Evolutionary conservation across 2,797 vertebrate genomes (phyloP).

Genomic region (Cossypha caffra): DNA sequence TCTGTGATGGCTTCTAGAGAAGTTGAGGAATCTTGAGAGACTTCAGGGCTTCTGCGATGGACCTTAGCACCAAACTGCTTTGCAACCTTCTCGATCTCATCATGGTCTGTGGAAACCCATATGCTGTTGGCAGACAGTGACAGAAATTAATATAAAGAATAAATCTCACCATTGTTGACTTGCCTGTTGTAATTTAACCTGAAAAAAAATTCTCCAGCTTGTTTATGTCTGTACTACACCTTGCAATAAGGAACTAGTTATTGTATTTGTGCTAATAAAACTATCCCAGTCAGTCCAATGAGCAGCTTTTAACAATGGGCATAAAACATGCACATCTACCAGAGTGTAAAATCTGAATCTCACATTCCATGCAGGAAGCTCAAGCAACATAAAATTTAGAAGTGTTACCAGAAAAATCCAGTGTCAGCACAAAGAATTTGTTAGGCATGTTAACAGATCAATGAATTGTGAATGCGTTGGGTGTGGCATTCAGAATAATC

Average conservation of each 20-base stretch:
- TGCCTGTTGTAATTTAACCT: not conserved
- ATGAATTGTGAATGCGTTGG: not conserved
- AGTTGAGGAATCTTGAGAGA: slow-evolving; percentile 87
- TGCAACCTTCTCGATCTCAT: slow-evolving; percentile 88
- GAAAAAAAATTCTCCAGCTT: not conserved
- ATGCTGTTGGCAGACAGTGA: slow-evolving; percentile 75
- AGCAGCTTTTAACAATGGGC: not conserved
- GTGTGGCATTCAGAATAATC: not conserved
- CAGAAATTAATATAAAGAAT: not conserved
- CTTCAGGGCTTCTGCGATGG: slow-evolving; percentile 85
- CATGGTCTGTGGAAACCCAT: slow-evolving; percentile 96
- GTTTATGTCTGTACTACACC: not conserved
- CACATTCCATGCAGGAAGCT: not conserved
- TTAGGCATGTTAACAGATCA: not conserved
- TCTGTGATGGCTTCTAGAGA: slow-evolving; percentile 91
- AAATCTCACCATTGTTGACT: not conserved
- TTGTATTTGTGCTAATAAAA: not conserved
- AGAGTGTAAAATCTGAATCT: not conserved
- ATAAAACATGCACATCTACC: not conserved
- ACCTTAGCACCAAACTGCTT: slow-evolving; percentile 85
- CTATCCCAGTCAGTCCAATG: not conserved
- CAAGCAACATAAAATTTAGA: not conserved
- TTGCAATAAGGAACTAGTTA: not conserved
- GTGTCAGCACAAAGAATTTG: not conserved
- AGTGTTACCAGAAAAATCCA: not conserved